Evolutionary conservation across 2,888 invertebrate genomes (phyloP).

Genomic region (Chloromyia formosa): DNA sequence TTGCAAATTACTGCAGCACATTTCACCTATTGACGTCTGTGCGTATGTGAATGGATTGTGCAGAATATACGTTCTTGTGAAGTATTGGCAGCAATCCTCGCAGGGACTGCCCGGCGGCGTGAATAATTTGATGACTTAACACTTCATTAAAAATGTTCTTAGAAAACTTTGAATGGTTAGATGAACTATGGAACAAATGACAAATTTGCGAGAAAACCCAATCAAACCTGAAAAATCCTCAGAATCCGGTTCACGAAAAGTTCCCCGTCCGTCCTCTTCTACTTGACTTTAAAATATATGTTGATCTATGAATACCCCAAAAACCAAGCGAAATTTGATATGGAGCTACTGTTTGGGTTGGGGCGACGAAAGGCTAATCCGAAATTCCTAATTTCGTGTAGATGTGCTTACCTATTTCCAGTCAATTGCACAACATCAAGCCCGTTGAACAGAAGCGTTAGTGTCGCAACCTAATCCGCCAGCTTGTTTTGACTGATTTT

Average conservation of each 20-base stretch:
- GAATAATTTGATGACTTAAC: no score
- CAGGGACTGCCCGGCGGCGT: no score
- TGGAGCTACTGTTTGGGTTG: constrained; percentile 24
- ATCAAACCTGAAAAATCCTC: no score
- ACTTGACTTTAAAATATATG: no score
- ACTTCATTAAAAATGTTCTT: no score
- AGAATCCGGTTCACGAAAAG: no score
- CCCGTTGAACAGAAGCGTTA: constrained; percentile 16
- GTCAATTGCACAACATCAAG: constrained; percentile 18
- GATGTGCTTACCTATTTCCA: constrained; percentile 33
- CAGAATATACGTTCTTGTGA: no score
- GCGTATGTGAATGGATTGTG: neutral
- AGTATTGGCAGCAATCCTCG: no score
- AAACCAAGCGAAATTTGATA: constrained; percentile 16
- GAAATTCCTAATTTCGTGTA: constrained; percentile 29
- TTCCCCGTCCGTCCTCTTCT: no score
- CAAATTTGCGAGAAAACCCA: no score
- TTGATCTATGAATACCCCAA: constrained; percentile 4
- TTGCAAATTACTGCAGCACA: constrained; percentile 13
- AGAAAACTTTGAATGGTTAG: no score
- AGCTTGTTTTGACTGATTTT: constrained; percentile 36
- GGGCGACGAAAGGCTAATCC: constrained; percentile 33
- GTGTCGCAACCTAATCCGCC: constrained; percentile 25
- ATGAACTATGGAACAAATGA: no score
- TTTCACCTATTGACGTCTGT: constrained; percentile 1